Evolutionary conservation across 2,797 vertebrate genomes (phyloP).

Genomic region (Vipera ursinii): DNA sequence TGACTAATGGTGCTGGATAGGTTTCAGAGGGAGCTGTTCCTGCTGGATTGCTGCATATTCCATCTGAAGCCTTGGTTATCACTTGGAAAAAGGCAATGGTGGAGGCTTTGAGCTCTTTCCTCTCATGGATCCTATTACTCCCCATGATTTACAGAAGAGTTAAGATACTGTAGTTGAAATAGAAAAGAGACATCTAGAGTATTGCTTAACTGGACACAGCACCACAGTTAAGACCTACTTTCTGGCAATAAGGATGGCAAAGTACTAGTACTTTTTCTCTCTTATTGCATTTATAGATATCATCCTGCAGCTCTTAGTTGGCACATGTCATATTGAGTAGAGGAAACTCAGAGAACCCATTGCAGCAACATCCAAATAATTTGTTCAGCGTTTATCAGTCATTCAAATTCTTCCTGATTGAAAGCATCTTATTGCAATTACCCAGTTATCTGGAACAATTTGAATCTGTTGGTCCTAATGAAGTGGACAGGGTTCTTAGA

Average conservation of each 20-base stretch:
- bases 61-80: not conserved
- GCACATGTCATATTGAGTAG: not conserved
- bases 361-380: not conserved
- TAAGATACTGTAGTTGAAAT: not conserved
- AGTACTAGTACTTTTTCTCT: not conserved
- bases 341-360: not conserved
- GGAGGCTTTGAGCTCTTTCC: not conserved
- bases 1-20: not conserved
- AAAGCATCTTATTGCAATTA: not conserved
- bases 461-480: not conserved
- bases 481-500: not conserved
- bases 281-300: not conserved
- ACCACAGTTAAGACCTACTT: not conserved
- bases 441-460: not conserved
- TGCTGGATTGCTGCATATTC: not conserved
- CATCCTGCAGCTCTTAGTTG: not conserved
- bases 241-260: not conserved
- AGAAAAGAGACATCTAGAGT: not conserved
- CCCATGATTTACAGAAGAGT: not conserved
- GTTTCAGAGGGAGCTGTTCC: not conserved
- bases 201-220: not conserved
- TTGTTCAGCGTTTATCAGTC: not conserved
- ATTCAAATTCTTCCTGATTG: not conserved
- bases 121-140: not conserved
- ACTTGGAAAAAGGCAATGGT: not conserved